These are phyloP conservation scores for Argyrosomus regius DNA, from an alignment of 2,797 vertebrate species.

Conservation along the genomic window DNA sequence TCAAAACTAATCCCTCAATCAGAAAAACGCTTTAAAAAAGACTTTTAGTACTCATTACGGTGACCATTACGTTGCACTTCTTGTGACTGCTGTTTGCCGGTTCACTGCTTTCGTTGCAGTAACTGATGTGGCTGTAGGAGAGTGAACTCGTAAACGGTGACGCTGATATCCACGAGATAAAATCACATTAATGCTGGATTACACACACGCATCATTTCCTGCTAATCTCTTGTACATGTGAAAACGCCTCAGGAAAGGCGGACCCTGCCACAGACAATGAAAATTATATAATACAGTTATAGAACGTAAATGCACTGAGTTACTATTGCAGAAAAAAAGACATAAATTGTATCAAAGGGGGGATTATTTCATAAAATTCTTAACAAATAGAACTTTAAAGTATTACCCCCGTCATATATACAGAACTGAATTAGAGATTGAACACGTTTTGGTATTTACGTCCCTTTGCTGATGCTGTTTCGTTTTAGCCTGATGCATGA, in stretches of 20 bases:
- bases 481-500: conserved; percentile 79
- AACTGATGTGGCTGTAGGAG: background rate
- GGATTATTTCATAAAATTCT: conserved; percentile 2
- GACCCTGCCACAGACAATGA: background rate
- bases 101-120: background rate
- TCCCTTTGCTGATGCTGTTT: conserved; percentile 66
- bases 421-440: background rate
- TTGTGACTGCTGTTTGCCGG: background rate
- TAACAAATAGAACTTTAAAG: background rate
- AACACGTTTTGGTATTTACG: background rate
- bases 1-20: background rate
- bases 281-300: background rate
- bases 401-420: background rate
- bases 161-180: background rate
- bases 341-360: background rate
- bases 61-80: background rate
- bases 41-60: too few species aligned
- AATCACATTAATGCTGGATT: background rate
- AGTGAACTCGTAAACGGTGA: background rate
- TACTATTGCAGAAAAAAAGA: background rate
- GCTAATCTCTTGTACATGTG: background rate
- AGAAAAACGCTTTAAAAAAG: too few species aligned
- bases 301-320: background rate
- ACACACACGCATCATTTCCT: background rate
- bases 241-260: background rate